Evolutionary conservation across 2,888 invertebrate genomes (phyloP), one percentile per base, ranked within the genome.

Genomic region (Hirtodrosophila cameraria): DNA sequence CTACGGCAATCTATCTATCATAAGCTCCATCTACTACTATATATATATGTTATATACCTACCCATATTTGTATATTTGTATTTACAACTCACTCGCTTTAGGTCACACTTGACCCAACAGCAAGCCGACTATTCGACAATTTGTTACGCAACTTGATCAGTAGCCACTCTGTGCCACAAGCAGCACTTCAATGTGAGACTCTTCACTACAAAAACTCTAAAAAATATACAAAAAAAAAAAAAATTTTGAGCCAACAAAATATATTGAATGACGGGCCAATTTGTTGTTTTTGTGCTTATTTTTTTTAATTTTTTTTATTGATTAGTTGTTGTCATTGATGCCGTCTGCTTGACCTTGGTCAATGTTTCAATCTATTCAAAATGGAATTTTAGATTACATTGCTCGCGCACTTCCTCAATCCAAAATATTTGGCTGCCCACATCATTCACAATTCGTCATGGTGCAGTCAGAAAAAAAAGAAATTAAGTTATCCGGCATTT

Each of bases 71-170:
- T 58, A 58, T 45, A 57, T 52, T 69, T 50, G 31, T 63, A 77
- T 81, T 81, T 84, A 71, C 82, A 78, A 68, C 86, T 78, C 79
- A 78, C 83, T 79, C 57, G 75, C 55, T 20, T 8, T 43, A 59
- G 74, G 78, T 69, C 74, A 62, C 74, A 69, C 61, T 74, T 84
- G 74, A 80, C 84, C 77, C 81, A 64, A 36, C 73, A 64, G 33
- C 73, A 42, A 35, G 41, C 15, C 36, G 16, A 18, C 45, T 39
- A 28, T 8, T 31, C 18, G 39, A 2, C 15, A 39, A 30, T 36
- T 58, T 62, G 53, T 65, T 73, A 68, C 73, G 50, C 79, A 75
- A 71, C 71, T 71, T 59, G 67, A 79, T 78, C 75, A 50, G 62
- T 33, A 55, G 60, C 46, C 82, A 64, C 81, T 80, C 54, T 45